Base-by-base conservation (phyloP, 2,797 vertebrate genomes). In the Oreochromis grahami region DNA sequence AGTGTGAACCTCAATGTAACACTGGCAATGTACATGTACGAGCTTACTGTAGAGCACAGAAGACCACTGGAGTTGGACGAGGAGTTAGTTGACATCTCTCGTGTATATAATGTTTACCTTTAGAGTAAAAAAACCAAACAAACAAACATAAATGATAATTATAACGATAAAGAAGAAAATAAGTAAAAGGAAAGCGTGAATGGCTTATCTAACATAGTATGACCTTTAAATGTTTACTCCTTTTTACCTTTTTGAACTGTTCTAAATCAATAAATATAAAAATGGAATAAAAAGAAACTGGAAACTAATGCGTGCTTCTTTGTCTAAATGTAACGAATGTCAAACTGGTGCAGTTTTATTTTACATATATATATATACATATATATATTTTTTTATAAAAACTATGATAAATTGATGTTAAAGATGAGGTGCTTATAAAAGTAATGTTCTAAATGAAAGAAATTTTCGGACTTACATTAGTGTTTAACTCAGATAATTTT, bases 151-250 rank as follows among this genome's bases (percentile, higher is more conserved):
- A 43, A 24, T 68, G 5, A 1, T 24, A 2, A 41, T 21, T 8
- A 41, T 65, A 21, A 9, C 8, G 36, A 34, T 60, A 9, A 1
- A 41, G 0, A 24, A 68, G n/a, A 34, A 14, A 21, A 1, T 41
- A 8, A 65, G 34, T 56, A 32, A 58, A 17, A 58, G 12, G 5
- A 65, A 65, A 38, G 60, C 6, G n/a, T 21, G 17, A 9, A 0
- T 60, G 29, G 29, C 29, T 60, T 19, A 34, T 60, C 9, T 60
- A 11, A 60, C 56, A 60, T 34, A 60, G 29, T 4, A 34, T 0
- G 56, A 60, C 56, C 56, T 60, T 60, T 0, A 60, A 19, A 0
- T 0, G 29, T 0, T 60, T 60, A 4, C 17, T 0, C 29, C 17
- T 34, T 60, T 60, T 60, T 34, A 60, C 29, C 3, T 7, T 60